Base-by-base conservation (phyloP, 2,113 vertebrate genomes). In the Elephas maximus region DNA sequence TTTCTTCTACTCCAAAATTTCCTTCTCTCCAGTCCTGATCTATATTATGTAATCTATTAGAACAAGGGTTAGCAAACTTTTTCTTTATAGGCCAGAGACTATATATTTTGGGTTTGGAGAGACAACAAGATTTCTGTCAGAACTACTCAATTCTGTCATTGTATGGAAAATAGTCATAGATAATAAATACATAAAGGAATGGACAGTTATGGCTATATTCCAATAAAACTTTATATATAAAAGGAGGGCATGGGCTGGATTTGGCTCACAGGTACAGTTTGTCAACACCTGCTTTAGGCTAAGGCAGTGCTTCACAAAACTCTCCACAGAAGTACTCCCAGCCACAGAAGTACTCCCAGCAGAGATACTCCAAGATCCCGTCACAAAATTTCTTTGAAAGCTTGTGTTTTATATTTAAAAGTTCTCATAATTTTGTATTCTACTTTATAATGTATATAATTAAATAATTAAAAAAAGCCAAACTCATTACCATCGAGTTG, bases 1-100 rank as follows among this genome's bases (percentile, higher is more conserved):
- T 76, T 93, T 93, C 86, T 53, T 69, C 20, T 89, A 83, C 21
- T 74, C 10, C n/a, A 81, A 84, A 94, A 91, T 45, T 84, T 84
- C 2, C 21, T 87, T 93, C 41, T 90, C 18, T 15, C 51, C 6
- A 74, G 8, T 80, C 14, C n/a, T 67, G 30, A 7, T 6, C 15
- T 60, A 60, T 2, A 67, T 57, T 84, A 28, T 45, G 18, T 24
- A 83, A 73, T 26, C 12, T 69, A 67, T 83, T 84, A 84, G 24
- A 45, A 15, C 37, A 80, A 3, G 1, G 1, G 11, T 18, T 33
- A 18, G 28, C 63, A 20, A 20, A 37, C 53, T 57, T 57, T 83
- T 83, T 65, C 44, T 65, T 17, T 60, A 79, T 71, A 71, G 2
- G 23, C 12, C 17, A 48, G n/a, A 51, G 1, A 77, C 69, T 15